These are phyloP conservation scores for Porites rus DNA, from an alignment of 92 coral and sea anemone species.

Conservation along the genomic window DNA sequence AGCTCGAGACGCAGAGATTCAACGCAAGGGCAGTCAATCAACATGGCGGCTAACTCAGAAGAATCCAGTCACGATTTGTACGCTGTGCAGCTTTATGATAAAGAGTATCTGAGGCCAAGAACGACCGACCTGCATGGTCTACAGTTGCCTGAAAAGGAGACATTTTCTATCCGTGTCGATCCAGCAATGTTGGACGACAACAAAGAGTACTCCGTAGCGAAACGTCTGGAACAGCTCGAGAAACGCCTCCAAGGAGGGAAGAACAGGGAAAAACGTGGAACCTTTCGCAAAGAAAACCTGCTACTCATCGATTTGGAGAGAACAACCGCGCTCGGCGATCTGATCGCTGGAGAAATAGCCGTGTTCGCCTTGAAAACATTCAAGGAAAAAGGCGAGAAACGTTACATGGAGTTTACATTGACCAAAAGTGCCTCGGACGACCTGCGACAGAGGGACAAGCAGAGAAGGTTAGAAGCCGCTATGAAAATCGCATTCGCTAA, in stretches of 20 bases:
- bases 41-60: slow-evolving; percentile 61
- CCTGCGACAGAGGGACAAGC: slow-evolving; percentile 59
- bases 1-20: slow-evolving; percentile 2
- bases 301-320: slow-evolving; percentile 63
- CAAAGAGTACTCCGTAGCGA: slow-evolving; percentile 49
- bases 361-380: slow-evolving; percentile 60
- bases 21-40: slow-evolving; percentile 35
- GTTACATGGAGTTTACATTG: slow-evolving; percentile 49
- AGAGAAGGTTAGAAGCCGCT: slow-evolving; percentile 71
- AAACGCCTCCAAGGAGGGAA: slow-evolving; percentile 51
- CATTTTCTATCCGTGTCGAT: slow-evolving; percentile 42
- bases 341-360: slow-evolving; percentile 54
- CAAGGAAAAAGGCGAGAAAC: slow-evolving; percentile 49
- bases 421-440: slow-evolving; percentile 53
- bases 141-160: slow-evolving; percentile 44
- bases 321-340: slow-evolving; percentile 37
- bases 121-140: slow-evolving; percentile 32
- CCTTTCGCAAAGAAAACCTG: slow-evolving; percentile 72
- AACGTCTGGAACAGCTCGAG: slow-evolving; percentile 47
- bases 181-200: slow-evolving; percentile 51
- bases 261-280: slow-evolving; percentile 51
- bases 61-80: slow-evolving; percentile 33
- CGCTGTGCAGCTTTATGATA: slow-evolving; percentile 44
- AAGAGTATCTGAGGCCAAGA: slow-evolving; percentile 43
- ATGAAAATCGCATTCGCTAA: slow-evolving; percentile 82